Conservation (phyloP, 1,140 invertebrate genomes). For the Aphidius gifuensis region DNA sequence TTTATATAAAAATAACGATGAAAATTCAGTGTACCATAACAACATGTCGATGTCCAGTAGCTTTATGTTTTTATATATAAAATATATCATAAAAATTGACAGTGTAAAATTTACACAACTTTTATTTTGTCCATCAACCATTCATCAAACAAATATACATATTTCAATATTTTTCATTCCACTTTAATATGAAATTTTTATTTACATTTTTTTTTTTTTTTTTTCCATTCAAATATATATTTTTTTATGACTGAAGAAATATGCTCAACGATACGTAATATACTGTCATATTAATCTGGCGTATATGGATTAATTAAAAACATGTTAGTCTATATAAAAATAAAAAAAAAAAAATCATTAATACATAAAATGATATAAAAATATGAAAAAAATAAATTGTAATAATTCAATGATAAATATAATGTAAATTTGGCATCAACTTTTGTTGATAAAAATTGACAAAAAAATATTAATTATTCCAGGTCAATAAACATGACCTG, state of each 20-base stretch:
- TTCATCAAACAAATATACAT: slow-evolving; percentile 1
- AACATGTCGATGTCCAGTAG: no score
- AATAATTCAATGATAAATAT: no score
- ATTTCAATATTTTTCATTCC: no score
- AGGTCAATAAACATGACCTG: no score
- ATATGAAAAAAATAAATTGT: neutral
- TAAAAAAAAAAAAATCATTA: neutral
- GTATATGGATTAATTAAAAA: slow-evolving; percentile 10
- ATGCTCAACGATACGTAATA: slow-evolving; percentile 45
- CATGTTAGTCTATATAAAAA: neutral
- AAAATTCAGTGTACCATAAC: no score
- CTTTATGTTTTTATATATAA: no score
- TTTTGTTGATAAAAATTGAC: no score
- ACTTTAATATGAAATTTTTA: slow-evolving; percentile 25
- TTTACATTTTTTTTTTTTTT: slow-evolving; percentile 23
- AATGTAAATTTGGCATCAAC: no score
- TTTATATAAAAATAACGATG: no score
- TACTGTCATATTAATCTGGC: slow-evolving; percentile 28
- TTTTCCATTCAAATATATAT: slow-evolving; percentile 21
- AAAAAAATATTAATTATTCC: no score
- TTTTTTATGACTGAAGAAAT: slow-evolving; percentile 52
- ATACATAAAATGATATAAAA: neutral
- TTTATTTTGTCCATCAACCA: slow-evolving; percentile 8
- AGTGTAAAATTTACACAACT: slow-evolving; percentile 7
- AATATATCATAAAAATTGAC: no score